Evolutionary conservation across 2,113 vertebrate species (phyloP).

Genomic region (Centropus unirufus): DNA sequence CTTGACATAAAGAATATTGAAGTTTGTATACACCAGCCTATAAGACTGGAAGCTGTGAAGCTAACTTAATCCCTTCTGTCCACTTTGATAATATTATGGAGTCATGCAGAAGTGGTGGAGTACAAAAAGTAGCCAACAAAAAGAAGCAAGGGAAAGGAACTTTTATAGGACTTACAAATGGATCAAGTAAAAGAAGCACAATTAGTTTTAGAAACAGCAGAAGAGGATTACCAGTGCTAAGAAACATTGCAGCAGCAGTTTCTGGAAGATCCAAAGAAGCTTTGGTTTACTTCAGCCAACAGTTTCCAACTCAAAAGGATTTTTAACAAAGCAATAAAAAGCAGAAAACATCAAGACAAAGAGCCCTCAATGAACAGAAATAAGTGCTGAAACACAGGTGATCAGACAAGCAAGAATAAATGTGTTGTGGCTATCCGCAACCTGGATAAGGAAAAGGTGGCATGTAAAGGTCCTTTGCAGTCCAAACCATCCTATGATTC

Average conservation of each 20-base stretch:
- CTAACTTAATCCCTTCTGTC: not conserved
- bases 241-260: not conserved
- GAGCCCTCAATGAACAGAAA: not conserved
- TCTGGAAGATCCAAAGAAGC: not conserved
- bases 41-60: not conserved
- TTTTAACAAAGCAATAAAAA: not conserved
- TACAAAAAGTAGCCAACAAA: not conserved
- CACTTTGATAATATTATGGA: not conserved
- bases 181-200: not conserved
- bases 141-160: not conserved
- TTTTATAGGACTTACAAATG: not conserved
- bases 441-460: not conserved
- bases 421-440: not conserved
- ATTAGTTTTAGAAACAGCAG: constrained; percentile 14
- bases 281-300: not conserved
- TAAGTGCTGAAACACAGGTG: not conserved
- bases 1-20: not conserved
- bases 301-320: not conserved
- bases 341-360: not conserved
- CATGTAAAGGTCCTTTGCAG: too few relatives aligned
- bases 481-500: too few relatives aligned
- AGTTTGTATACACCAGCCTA: not conserved
- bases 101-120: not conserved
- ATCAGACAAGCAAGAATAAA: not conserved
- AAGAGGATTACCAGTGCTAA: not conserved